Evolutionary conservation across 2,113 vertebrate genomes (phyloP).

Genomic region (Ictidomys tridecemlineatus): DNA sequence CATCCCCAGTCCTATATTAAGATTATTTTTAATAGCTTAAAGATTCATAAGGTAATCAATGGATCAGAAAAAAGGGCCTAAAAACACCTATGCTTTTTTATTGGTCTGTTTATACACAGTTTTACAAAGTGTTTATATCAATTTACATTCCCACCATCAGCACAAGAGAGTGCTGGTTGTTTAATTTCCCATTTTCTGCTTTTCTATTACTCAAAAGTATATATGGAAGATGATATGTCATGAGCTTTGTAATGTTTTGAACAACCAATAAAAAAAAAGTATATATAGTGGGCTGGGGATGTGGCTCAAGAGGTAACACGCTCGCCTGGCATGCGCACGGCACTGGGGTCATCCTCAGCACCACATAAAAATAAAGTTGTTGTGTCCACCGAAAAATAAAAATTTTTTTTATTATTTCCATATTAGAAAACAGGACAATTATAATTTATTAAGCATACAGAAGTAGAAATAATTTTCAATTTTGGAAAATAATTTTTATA

Average conservation of each 20-base stretch:
- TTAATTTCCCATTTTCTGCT: not conserved
- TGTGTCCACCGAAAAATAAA: too few relatives aligned
- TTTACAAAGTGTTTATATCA: not conserved
- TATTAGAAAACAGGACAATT: not conserved
- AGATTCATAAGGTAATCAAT: not conserved
- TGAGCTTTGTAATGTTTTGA: too few relatives aligned
- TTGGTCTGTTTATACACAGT: not conserved
- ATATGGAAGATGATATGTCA: too few relatives aligned
- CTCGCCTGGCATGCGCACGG: too few relatives aligned
- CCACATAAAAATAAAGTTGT: too few relatives aligned
- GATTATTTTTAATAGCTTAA: not conserved
- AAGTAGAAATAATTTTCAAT: not conserved
- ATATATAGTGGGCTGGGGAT: too few relatives aligned
- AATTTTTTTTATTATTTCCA: not conserved
- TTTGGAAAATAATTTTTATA: not conserved
- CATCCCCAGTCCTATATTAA: too few relatives aligned
- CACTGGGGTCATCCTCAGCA: too few relatives aligned
- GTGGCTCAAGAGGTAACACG: too few relatives aligned
- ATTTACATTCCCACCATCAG: not conserved
- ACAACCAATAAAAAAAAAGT: too few relatives aligned
- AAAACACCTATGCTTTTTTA: not conserved
- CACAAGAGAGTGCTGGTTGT: not conserved
- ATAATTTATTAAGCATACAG: not conserved
- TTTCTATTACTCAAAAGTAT: not conserved
- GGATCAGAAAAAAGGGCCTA: not conserved